Evolutionary conservation across 2,797 vertebrate genomes (phyloP), one percentile per base, ranked within the genome.

Genomic region (Tenualosa ilisha): DNA sequence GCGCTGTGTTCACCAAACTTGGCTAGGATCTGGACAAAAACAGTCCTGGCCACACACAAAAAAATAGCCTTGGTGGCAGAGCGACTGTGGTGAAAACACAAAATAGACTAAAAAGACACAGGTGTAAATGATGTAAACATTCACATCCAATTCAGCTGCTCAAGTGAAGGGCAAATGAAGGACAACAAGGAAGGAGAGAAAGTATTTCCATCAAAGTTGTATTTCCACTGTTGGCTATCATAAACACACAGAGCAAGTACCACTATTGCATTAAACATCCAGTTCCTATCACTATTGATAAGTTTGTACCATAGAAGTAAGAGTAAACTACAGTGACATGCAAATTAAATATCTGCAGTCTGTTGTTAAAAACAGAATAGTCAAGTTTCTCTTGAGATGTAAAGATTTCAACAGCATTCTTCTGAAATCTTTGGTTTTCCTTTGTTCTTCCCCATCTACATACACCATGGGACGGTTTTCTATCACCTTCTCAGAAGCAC

Each of bases 1-100:
- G 26, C 85, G 65, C 81, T 6, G 82, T 37, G 68, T 53, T 81
- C 72, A 20, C 40, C 20, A 79, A 46, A 40, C 40, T 79, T 79
- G 72, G 72, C 72, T n/a, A 79, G 20, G 40, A 79, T 7, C 20
- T 20, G 22, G 37, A 79, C 17, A 43, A 22, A 79, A 46, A 43
- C 72, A 46, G 72, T 2, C 17, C 20, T 79, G 37, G 31, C 63
- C 26, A 11, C 8, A 12, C 26, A 68, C 12, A 68, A 68, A 68
- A 68, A 68, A 26, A 37, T 49, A 49, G 7, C 50, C 65, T 31
- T 72, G 65, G 20, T 46, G 37, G 72, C 72, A 46, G 20, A 22
- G 40, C 72, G 46, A 43, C 72, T 79, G 40, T 22, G 40, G 40
- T 46, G 37, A 79, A 79, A 79, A 79, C 46, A 8, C 6, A 79